A percentile compares a stretch with the other conserved stretches of the same genome.
These are phyloP conservation scores for Lontra canadensis DNA, from an alignment of 2,113 vertebrate species.

Conservation along the genomic window DNA sequence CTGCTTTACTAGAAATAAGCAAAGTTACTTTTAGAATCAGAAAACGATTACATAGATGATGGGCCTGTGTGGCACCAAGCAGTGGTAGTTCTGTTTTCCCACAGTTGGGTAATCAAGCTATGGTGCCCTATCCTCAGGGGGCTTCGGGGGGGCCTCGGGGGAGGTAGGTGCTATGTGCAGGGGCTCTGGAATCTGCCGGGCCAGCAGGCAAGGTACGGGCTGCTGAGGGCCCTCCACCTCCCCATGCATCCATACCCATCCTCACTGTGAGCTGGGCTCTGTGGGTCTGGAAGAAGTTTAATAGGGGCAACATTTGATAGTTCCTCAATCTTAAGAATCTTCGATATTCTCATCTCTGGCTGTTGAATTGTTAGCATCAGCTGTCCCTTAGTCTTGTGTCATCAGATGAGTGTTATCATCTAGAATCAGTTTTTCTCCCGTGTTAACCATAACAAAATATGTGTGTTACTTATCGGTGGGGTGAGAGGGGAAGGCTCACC, in stretches of 20 bases:
- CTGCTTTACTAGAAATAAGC: background rate
- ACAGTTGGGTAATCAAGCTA: background rate
- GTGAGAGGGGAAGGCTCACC: background rate
- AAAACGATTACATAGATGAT: background rate
- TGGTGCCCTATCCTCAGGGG: background rate
- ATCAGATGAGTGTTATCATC: background rate
- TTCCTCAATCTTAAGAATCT: background rate
- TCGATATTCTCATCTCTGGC: background rate
- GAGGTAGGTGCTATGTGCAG: background rate
- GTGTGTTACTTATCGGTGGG: background rate
- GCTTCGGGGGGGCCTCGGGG: too few species aligned
- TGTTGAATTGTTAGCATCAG: background rate
- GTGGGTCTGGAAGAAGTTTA: background rate
- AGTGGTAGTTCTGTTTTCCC: background rate
- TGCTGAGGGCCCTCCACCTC: too few species aligned
- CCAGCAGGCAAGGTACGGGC: rapidly evolving
- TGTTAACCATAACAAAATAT: background rate
- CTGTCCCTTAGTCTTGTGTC: background rate
- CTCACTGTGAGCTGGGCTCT: background rate
- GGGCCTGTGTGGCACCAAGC: background rate
- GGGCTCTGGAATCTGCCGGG: background rate
- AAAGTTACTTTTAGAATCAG: background rate
- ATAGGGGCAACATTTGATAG: background rate
- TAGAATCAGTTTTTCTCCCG: background rate
- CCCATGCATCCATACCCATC: rapidly evolving